These are phyloP conservation scores for Babyrousa celebensis DNA, from an alignment of 2,797 vertebrate genomes.

Conservation along the genomic window DNA sequence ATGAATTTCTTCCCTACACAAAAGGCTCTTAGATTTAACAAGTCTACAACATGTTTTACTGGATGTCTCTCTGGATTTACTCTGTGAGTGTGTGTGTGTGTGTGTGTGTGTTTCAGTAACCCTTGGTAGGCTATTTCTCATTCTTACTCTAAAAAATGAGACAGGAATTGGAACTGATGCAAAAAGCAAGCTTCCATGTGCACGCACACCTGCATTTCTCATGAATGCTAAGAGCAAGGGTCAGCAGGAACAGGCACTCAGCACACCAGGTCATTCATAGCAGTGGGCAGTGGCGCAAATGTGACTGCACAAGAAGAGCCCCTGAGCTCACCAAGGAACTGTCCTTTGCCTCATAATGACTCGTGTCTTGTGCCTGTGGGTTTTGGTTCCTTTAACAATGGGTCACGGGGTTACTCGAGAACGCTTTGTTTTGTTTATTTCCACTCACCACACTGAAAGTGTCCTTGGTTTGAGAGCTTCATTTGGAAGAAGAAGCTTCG, in stretches of 20 bases:
- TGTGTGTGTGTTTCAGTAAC: neutral
- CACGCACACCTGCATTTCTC: too few relatives aligned
- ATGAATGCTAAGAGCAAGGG: neutral
- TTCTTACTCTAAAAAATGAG: neutral
- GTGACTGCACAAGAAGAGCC: neutral
- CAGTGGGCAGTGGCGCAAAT: neutral
- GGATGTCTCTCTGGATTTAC: neutral
- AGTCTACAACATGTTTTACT: neutral
- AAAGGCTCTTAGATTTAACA: neutral
- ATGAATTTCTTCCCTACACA: neutral
- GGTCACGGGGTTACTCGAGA: neutral
- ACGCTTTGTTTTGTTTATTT: slow-evolving; percentile 28
- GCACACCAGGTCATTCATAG: neutral
- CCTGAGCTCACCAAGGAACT: neutral
- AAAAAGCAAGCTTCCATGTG: neutral
- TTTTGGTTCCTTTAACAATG: slow-evolving; percentile 39
- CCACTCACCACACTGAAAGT: neutral
- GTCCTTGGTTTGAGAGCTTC: neutral
- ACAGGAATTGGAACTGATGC: neutral
- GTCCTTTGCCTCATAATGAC: neutral
- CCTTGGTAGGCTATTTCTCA: neutral
- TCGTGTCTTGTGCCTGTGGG: neutral
- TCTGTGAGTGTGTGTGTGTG: neutral
- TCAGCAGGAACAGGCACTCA: neutral
- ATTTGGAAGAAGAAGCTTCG: neutral